A percentile compares a stretch with the other conserved stretches of the same genome.
Conservation (phyloP, 2,888 invertebrate species). For the Cryptocephalus primarius region DNA sequence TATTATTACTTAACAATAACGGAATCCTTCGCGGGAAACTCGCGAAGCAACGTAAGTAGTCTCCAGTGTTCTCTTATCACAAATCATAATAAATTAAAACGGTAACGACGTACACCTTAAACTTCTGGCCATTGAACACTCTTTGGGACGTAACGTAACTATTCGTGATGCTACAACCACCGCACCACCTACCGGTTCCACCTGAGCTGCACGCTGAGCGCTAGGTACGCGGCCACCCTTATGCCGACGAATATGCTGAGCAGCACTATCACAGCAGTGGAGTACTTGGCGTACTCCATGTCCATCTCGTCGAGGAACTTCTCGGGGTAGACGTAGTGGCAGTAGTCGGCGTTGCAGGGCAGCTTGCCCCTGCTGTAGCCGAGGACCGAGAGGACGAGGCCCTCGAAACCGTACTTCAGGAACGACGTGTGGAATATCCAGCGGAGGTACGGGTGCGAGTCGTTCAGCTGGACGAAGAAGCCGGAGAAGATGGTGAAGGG, state of each 20-base stretch:
- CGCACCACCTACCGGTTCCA: slow-evolving; percentile 4
- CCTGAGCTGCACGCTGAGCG: slow-evolving; percentile 46
- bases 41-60: too few relatives aligned
- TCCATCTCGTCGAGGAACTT: slow-evolving; percentile 67
- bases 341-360: slow-evolving; percentile 63
- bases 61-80: too few relatives aligned
- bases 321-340: slow-evolving; percentile 58
- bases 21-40: too few relatives aligned
- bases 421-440: slow-evolving; percentile 87
- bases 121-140: too few relatives aligned
- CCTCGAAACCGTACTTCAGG: slow-evolving; percentile 80
- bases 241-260: slow-evolving; percentile 50
- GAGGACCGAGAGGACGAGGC: slow-evolving; percentile 68
- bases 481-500: slow-evolving; percentile 89
- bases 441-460: slow-evolving; percentile 64
- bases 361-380: slow-evolving; percentile 68
- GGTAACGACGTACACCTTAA: too few relatives aligned
- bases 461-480: slow-evolving; percentile 76
- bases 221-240: slow-evolving; percentile 53
- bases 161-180: not conserved
- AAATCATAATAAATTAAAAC: too few relatives aligned
- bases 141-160: too few relatives aligned
- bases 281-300: slow-evolving; percentile 55
- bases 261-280: slow-evolving; percentile 53
- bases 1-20: too few relatives aligned